Conservation (phyloP, 2,888 invertebrate genomes). For the Cataglyphis rosenhaueri region DNA sequence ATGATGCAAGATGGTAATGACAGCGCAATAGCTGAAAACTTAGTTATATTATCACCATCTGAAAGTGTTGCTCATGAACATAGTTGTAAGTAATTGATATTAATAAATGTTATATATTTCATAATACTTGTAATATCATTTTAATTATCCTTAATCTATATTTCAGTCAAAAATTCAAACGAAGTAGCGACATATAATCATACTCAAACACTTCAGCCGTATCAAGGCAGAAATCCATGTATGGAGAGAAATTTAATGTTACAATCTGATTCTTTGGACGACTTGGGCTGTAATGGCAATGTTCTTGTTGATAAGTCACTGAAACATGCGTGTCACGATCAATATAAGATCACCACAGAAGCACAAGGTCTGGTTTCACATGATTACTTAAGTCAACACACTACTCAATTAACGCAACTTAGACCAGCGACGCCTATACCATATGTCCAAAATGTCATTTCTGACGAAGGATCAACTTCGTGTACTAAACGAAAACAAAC, state of each 20-base stretch:
- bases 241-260: slow-evolving; percentile 91
- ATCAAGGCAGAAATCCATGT: slow-evolving; percentile 94
- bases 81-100: slow-evolving; percentile 79
- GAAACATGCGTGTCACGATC: slow-evolving; percentile 86
- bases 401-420: slow-evolving; percentile 78
- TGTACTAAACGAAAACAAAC: slow-evolving; percentile 85
- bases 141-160: slow-evolving; percentile 19
- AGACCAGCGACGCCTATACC: slow-evolving; percentile 89
- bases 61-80: slow-evolving; percentile 85
- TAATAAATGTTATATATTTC: not conserved
- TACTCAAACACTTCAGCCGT: slow-evolving; percentile 89
- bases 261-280: slow-evolving; percentile 87
- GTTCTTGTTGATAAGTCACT: slow-evolving; percentile 89
- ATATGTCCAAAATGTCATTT: slow-evolving; percentile 91
- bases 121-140: not conserved
- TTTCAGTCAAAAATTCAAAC: slow-evolving; percentile 87
- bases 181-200: slow-evolving; percentile 84
- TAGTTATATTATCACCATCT: slow-evolving; percentile 87
- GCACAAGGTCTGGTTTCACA: slow-evolving; percentile 86
- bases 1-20: slow-evolving; percentile 81
- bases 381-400: slow-evolving; percentile 85
- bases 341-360: slow-evolving; percentile 81
- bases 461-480: slow-evolving; percentile 77
- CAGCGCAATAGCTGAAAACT: slow-evolving; percentile 88
- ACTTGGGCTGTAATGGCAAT: slow-evolving; percentile 85